Conservation (phyloP, 2,797 vertebrate genomes). For the Hydrolagus colliei region DNA sequence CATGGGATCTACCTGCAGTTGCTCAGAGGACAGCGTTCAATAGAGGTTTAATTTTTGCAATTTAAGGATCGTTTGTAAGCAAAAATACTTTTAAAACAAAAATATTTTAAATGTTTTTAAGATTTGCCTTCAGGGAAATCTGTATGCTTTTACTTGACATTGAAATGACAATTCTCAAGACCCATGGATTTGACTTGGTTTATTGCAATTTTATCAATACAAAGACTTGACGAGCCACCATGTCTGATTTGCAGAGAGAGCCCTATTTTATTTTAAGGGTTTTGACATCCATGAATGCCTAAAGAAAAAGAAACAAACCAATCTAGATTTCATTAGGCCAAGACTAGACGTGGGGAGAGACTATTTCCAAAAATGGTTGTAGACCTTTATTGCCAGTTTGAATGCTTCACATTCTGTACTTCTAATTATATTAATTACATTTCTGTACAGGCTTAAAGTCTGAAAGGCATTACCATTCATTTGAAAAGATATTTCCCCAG, state of each 20-base stretch:
- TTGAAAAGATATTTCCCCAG: constrained; percentile 17
- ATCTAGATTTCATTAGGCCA: constrained; percentile 16
- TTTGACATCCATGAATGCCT: constrained; percentile 21
- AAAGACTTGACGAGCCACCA: neutral
- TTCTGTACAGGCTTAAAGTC: constrained; percentile 7
- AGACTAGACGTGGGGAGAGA: neutral
- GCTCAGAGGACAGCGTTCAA: no score
- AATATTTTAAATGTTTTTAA: no score
- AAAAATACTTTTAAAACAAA: no score
- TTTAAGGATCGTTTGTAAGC: no score
- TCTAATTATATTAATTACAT: neutral
- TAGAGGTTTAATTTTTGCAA: no score
- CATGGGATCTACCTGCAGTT: no score
- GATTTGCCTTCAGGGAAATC: no score
- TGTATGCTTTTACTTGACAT: no score
- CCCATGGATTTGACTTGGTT: neutral
- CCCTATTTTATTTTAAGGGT: neutral
- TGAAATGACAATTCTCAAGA: no score
- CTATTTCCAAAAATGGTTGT: constrained; percentile 31
- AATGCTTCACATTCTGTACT: constrained; percentile 27
- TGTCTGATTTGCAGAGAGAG: constrained; percentile 4
- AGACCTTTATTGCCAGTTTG: constrained; percentile 20
- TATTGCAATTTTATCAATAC: constrained; percentile 4
- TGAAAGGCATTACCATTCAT: constrained; percentile 10
- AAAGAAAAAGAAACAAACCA: constrained; percentile 28